A percentile compares a stretch with the other conserved stretches of the same genome.
phyloP scores from a whole-genome alignment of 2,113 vertebrate genomes.

The Pterocles burchelli region DNA sequence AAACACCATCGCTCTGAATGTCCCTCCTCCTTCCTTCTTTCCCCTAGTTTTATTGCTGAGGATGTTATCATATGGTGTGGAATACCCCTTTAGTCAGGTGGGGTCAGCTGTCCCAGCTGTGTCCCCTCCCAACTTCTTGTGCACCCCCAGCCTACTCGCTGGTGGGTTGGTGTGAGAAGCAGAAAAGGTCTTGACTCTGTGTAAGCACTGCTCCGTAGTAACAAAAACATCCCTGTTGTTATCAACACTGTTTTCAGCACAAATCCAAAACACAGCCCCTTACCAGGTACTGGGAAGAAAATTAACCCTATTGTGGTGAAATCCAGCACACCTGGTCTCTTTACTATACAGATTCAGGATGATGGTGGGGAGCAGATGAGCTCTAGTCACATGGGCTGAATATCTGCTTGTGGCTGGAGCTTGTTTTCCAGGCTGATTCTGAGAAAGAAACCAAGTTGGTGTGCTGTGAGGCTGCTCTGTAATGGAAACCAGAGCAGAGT shows the following conservation, averaged over 20 bases:
- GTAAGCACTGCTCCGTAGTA: neutral
- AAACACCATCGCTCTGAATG: fast-evolving
- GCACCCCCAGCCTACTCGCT: neutral
- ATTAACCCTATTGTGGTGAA: too few relatives aligned
- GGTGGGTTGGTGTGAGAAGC: neutral
- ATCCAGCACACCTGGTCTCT: neutral
- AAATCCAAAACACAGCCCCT: neutral
- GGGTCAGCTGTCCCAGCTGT: neutral
- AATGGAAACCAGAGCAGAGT: neutral
- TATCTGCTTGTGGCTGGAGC: neutral
- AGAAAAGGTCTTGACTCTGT: neutral
- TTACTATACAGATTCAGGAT: too few relatives aligned
- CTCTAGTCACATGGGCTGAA: neutral
- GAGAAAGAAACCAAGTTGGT: neutral
- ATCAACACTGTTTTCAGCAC: neutral
- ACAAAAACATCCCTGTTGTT: fast-evolving
- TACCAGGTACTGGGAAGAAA: neutral
- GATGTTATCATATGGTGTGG: fast-evolving
- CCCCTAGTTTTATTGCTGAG: neutral
- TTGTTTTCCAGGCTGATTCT: neutral
- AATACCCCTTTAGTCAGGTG: neutral
- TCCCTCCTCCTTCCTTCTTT: too few relatives aligned
- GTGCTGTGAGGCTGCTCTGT: neutral
- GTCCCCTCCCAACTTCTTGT: neutral
- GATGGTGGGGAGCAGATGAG: neutral